Evolutionary conservation across 2,797 vertebrate genomes (phyloP), one percentile per base, ranked within the genome.

Genomic region (Alosa sapidissima): DNA sequence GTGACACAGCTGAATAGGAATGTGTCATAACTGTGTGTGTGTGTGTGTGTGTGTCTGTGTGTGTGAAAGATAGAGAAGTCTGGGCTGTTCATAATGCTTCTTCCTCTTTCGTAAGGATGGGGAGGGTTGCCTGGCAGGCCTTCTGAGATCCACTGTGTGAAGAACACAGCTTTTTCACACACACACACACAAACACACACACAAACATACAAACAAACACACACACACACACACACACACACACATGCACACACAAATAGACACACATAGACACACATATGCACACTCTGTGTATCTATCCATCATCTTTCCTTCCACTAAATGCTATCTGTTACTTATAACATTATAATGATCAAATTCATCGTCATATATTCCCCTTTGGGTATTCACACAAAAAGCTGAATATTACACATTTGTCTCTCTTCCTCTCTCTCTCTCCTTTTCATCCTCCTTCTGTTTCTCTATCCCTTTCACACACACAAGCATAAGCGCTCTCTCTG

Each of bases 141-240:
- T 13, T n/a, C 62, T 68, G 62, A 68, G 62, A 68, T 4, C 62
- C n/a, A n/a, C 62, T 28, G 62, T 68, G 62, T 68, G 62, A 68
- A 60, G 62, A 65, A 65, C 62, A 65, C 24, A 24, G 28, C 62
- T 65, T 65, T 28, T 24, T 28, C 62, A 65, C 5, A 65, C 24
- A 24, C n/a, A 9, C 62, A 33, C n/a, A 13, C 62, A 65, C 62
- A 65, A 5, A 65, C 7, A 65, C 24, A 65, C 62, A 33, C 62
- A 33, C 6, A 65, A n/a, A 65, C 24, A 65, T 8, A 65, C 62
- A 65, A n/a, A 65, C 62, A 65, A n/a, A 28, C 24, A 33, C 62
- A 65, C 1, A 33, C n/a, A 65, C 62, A 65, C 62, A 33, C n/a
- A 65, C 62, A 65, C 62, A 33, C 62, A 65, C 62, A 33, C 62